Evolutionary conservation across 2,888 invertebrate species (phyloP).

Genomic region (Mythimna albipuncta): DNA sequence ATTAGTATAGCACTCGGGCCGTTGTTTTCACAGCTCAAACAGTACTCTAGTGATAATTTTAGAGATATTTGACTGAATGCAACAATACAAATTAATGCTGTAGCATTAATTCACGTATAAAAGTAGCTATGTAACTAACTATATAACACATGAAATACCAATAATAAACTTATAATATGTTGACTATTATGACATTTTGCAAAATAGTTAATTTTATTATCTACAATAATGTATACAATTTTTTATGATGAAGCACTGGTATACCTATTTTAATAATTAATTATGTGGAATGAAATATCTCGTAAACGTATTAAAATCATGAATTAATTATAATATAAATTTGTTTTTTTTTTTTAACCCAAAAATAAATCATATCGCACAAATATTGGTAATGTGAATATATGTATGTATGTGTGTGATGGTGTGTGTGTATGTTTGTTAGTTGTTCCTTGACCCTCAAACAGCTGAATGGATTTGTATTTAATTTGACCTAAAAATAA

Average conservation of each 20-base stretch:
- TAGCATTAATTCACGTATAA: not conserved
- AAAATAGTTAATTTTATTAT: not conserved
- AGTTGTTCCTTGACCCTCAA: too few species aligned
- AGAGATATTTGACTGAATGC: not conserved
- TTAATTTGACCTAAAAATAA: too few species aligned
- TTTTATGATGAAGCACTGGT: too few species aligned
- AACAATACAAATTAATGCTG: not conserved
- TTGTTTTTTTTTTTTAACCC: too few species aligned
- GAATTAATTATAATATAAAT: not conserved
- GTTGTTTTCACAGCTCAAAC: too few species aligned
- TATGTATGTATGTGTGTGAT: too few species aligned
- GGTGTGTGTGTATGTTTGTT: too few species aligned
- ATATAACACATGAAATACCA: not conserved
- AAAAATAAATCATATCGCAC: too few species aligned
- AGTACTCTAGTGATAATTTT: slow-evolving; percentile 19
- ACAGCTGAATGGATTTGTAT: too few species aligned
- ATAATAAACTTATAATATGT: not conserved
- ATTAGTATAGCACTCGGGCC: too few species aligned
- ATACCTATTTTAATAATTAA: slow-evolving; percentile 1
- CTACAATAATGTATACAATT: not conserved
- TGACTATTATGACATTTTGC: too few species aligned
- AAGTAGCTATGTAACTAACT: not conserved
- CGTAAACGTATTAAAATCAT: slow-evolving; percentile 19
- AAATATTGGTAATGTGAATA: too few species aligned
- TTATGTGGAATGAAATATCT: slow-evolving; percentile 2